A percentile compares a stretch with the other conserved stretches of the same genome.
Evolutionary conservation across 2,888 invertebrate genomes (phyloP).

Genomic region (Laspeyria flexula): DNA sequence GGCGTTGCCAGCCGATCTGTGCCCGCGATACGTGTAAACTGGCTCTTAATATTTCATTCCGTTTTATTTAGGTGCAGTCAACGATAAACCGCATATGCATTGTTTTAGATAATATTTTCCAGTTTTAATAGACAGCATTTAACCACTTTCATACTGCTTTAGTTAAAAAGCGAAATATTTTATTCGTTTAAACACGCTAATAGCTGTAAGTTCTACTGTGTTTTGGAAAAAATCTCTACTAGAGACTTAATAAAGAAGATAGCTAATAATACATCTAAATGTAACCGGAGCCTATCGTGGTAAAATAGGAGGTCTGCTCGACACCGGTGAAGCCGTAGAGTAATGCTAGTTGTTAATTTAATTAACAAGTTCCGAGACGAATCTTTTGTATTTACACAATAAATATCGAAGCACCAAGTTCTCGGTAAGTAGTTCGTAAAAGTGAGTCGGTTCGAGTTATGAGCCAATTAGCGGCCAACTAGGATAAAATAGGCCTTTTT

Average conservation of each 20-base stretch:
- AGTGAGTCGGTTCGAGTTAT: slow-evolving; percentile 49
- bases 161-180: no score
- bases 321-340: background rate
- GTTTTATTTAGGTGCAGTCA: slow-evolving; percentile 66
- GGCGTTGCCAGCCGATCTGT: slow-evolving; percentile 66
- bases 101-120: slow-evolving; percentile 28
- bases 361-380: slow-evolving; percentile 25
- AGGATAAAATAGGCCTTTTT: slow-evolving; percentile 49
- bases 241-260: no score
- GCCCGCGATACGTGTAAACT: slow-evolving; percentile 72
- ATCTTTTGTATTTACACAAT: slow-evolving; percentile 38
- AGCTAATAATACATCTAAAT: no score
- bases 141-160: no score
- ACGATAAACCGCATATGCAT: slow-evolving; percentile 49
- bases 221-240: no score
- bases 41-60: slow-evolving; percentile 72
- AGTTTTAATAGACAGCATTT: background rate
- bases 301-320: no score
- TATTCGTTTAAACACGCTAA: no score
- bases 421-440: slow-evolving; percentile 35
- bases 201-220: no score
- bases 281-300: no score
- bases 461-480: slow-evolving; percentile 58
- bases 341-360: slow-evolving; percentile 18
- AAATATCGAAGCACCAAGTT: slow-evolving; percentile 26